Conservation (phyloP, 2,888 invertebrate genomes). For the Mythimna albipuncta region DNA sequence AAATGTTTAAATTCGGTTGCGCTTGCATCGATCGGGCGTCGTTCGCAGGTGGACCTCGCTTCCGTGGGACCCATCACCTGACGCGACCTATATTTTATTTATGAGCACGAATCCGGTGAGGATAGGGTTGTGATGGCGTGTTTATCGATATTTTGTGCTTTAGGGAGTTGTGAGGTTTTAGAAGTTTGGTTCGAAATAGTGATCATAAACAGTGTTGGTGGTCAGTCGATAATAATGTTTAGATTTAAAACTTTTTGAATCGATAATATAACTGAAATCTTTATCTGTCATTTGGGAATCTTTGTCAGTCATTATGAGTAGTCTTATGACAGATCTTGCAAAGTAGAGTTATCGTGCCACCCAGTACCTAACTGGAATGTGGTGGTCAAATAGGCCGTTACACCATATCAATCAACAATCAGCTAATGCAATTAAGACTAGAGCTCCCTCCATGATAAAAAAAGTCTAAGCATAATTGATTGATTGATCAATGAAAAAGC, state of each 20-base stretch:
- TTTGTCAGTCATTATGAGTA: too few species aligned
- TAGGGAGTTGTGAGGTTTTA: background rate
- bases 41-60: slow-evolving; percentile 60
- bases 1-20: slow-evolving; percentile 63
- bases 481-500: too few species aligned
- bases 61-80: slow-evolving; percentile 76
- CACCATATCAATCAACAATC: too few species aligned
- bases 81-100: slow-evolving; percentile 82
- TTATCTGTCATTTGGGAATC: too few species aligned
- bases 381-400: too few species aligned
- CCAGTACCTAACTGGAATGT: too few species aligned
- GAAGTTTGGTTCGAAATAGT: background rate
- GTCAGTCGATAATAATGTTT: background rate
- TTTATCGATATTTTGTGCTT: slow-evolving; percentile 45
- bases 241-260: background rate
- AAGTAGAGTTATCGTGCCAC: too few species aligned
- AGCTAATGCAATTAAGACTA: too few species aligned
- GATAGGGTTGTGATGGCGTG: slow-evolving; percentile 49
- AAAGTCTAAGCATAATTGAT: too few species aligned
- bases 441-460: too few species aligned
- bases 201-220: background rate
- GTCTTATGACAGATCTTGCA: too few species aligned
- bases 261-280: too few species aligned
- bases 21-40: slow-evolving; percentile 60
- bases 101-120: slow-evolving; percentile 68